Evolutionary conservation across 2,888 invertebrate genomes (phyloP).

Genomic region (Candidula unifasciata): DNA sequence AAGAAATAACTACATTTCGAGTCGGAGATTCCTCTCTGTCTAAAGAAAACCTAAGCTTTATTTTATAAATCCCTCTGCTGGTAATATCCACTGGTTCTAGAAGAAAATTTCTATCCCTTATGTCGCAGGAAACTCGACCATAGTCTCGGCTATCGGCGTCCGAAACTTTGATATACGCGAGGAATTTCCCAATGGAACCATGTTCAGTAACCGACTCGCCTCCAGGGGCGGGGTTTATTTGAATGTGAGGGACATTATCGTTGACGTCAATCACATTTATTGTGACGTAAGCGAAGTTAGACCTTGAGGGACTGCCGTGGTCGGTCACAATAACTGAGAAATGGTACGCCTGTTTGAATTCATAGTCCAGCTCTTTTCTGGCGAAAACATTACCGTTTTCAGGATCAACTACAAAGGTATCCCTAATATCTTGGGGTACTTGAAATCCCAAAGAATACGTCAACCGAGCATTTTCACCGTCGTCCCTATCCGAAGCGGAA

Average conservation of each 20-base stretch:
- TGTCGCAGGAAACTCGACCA: constrained; percentile 48
- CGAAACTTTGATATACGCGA: constrained; percentile 92
- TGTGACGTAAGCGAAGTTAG: constrained; percentile 81
- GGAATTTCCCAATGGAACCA: constrained; percentile 92
- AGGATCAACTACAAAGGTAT: constrained; percentile 83
- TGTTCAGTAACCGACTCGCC: constrained; percentile 80
- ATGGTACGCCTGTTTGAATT: constrained; percentile 85
- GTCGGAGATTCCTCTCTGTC: constrained; percentile 56
- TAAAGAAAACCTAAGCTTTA: constrained; percentile 53
- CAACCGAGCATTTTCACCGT: constrained; percentile 85
- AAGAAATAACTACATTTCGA: constrained; percentile 56
- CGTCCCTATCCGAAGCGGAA: constrained; percentile 90
- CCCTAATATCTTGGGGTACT: constrained; percentile 61
- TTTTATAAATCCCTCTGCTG: constrained; percentile 55
- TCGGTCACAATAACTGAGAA: constrained; percentile 81
- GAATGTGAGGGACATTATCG: constrained; percentile 92
- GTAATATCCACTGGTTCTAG: constrained; percentile 50
- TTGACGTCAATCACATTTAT: constrained; percentile 83
- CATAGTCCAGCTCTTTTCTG: constrained; percentile 88
- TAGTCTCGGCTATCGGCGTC: constrained; percentile 67
- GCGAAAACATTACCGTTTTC: constrained; percentile 91
- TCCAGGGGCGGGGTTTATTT: constrained; percentile 90
- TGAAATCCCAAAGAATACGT: constrained; percentile 76
- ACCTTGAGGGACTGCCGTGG: constrained; percentile 62
- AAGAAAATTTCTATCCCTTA: constrained; percentile 52